Base-by-base conservation (phyloP, 2,113 vertebrate genomes). In the Hippocampus barbouri region DNA sequence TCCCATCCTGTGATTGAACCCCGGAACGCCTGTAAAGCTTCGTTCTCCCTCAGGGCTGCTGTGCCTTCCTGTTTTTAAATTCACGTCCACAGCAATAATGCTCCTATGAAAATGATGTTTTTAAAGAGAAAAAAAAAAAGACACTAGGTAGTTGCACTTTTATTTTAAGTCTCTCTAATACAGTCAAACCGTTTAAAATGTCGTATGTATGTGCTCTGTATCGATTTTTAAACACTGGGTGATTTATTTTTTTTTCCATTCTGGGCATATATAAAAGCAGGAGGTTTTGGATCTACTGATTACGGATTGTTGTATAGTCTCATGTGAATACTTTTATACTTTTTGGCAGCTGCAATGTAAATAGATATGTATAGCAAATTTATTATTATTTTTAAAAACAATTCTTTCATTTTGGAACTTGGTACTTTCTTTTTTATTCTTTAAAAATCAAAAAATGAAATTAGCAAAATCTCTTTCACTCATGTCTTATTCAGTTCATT, bases 321-420 rank as follows among this genome's bases (percentile, higher is more conserved):
- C 93, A 93, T 94, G 94, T 96, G 91, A 92, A 93, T 94, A 92
- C 88, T 94, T 95, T 95, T 94, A 90, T 91, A 90, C 79, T 87
- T 94, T 95, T 91, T 93, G 97, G 97, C 97, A 98, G 96, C 97
- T 99, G 94, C 93, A 91, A 94, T 96, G 94, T 98, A 95, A 92
- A 96, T 96, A 94, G 88, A 86, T 93, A 91, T 97, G 94, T 97
- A 95, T 94, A 96, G 94, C 88, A 93, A 87, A 93, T 95, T 94
- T 93, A 51, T 18, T 51, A 18, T 51, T 51, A 16, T 49, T 49
- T 49, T 49, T 81, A 80, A 93, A 90, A 80, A 23, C n/a, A 11
- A 70, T 76, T 79, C 72, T 83, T 83, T 74, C 82, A 88, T 87
- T 91, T 70, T 86, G 71, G 75, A 87, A 87, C 69, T 86, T 87